A percentile compares a stretch with the other conserved stretches of the same genome.
phyloP scores from a whole-genome alignment of 2,888 invertebrate species.

The Syrista parreyssii region DNA sequence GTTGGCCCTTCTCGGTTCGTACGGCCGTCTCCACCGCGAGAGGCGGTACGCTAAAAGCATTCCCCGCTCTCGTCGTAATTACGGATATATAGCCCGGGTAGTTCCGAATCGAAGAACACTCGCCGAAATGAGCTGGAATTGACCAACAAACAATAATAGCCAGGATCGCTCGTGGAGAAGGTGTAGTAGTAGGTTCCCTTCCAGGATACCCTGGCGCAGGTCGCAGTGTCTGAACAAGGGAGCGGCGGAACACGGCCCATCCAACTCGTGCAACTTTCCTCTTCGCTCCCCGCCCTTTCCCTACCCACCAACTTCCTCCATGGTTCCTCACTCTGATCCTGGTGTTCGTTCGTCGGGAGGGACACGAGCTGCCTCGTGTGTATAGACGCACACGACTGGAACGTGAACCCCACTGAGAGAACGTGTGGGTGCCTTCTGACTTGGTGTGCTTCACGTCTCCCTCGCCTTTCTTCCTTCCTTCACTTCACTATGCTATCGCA shows the following conservation, averaged over 20 bases:
- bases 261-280: not conserved
- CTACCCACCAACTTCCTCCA: not conserved
- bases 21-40: not conserved
- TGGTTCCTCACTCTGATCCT: not conserved
- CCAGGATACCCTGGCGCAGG: not conserved
- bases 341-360: not conserved
- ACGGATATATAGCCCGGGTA: constrained; percentile 39
- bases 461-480: constrained; percentile 42
- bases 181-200: not conserved
- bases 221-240: not conserved
- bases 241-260: not conserved
- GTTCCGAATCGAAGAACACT: constrained; percentile 44
- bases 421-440: not conserved
- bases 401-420: not conserved
- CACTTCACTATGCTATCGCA: constrained; percentile 47
- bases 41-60: constrained; percentile 56
- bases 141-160: constrained; percentile 44
- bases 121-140: constrained; percentile 44
- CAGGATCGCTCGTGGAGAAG: not conserved
- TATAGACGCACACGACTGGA: not conserved
- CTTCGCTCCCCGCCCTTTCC: not conserved
- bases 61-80: constrained; percentile 54
- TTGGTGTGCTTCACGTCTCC: constrained; percentile 19
- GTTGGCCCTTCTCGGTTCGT: not conserved
- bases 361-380: not conserved